Base-by-base conservation (phyloP, 1,140 invertebrate species). In the Atta cephalotes region DNA sequence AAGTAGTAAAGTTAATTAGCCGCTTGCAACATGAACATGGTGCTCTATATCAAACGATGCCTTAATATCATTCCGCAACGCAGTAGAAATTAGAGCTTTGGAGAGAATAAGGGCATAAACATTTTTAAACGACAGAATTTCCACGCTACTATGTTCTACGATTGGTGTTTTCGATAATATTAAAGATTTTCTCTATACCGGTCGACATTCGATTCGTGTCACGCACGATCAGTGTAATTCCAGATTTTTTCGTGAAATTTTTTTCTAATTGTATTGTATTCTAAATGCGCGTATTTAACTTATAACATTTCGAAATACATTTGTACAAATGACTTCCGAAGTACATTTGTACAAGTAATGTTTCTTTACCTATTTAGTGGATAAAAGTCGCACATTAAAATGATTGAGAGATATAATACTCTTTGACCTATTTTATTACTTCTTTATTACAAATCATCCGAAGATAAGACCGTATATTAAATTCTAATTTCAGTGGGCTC, bases 1-100 rank as follows among this genome's bases (percentile, higher is more conserved):
- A 58, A 62, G 79, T 58, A 80, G 72, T 74, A 78, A 87, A 87
- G 76, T 90, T 89, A 90, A 89, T 89, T 86, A 90, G 84, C 72
- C 82, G 72, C 87, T 89, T 85, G 84, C 81, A 51, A 86, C 78
- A 72, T 76, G 74, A 90, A 80, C 76, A n/a, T n/a, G 71, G 5
- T 39, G 58, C 65, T 21, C 14, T 63, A 62, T 56, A 39, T 84
- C 70, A 76, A 84, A 76, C 39, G 56, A 6, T 21, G 31, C 21
- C 39, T 84, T 84, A 84, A 84, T 62, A 56, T 62, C 56, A 51
- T 62, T 63, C 4, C 39, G 56, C 39, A 25, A 62, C n/a, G 14
- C 12, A 21, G 56, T 28, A 51, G 12, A 82, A 82, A 63, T 82
- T 82, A 74, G 63, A 63, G 39, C 14, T 7, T 28, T 49, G 39